Conservation (phyloP, 37 sponge, comb jelly and placozoan genomes). For the Oopsacas minuta region DNA sequence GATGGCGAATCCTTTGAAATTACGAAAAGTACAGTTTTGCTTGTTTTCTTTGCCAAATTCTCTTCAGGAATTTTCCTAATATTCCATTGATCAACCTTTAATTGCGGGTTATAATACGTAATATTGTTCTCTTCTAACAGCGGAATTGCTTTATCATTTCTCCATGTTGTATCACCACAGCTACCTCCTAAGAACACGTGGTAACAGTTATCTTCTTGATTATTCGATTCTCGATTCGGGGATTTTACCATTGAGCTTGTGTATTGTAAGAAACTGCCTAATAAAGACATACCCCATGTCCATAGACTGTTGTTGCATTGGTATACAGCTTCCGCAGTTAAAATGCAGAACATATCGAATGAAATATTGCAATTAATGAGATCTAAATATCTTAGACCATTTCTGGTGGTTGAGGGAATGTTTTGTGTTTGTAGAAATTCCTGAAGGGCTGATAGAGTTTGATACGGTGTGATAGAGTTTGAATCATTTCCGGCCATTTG, state of each 20-base stretch:
- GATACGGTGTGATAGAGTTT: background rate
- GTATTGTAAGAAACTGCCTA: background rate
- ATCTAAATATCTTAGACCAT: background rate
- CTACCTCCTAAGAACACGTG: conserved; percentile 68
- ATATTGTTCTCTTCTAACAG: conserved; percentile 26
- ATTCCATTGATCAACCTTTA: conserved; percentile 2
- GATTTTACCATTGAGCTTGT: background rate
- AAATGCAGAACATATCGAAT: conserved; percentile 19
- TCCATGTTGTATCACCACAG: conserved; percentile 57
- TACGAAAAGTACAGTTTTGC: background rate
- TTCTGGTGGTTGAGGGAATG: background rate
- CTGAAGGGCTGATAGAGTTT: background rate
- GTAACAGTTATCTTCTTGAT: background rate
- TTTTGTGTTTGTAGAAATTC: background rate
- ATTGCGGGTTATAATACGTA: conserved; percentile 31
- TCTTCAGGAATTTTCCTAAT: conserved; percentile 17
- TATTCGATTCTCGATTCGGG: background rate
- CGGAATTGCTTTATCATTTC: conserved; percentile 42
- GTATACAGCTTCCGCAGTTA: conserved; percentile 21
- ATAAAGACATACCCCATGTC: background rate
- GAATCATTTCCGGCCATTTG: background rate
- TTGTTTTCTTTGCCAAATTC: background rate
- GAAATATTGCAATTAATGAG: background rate
- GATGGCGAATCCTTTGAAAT: conserved; percentile 6
- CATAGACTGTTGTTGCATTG: conserved; percentile 8